These are phyloP conservation scores for Heterodera carotae DNA, from an alignment of 1,140 invertebrate species.

Conservation along the genomic window DNA sequence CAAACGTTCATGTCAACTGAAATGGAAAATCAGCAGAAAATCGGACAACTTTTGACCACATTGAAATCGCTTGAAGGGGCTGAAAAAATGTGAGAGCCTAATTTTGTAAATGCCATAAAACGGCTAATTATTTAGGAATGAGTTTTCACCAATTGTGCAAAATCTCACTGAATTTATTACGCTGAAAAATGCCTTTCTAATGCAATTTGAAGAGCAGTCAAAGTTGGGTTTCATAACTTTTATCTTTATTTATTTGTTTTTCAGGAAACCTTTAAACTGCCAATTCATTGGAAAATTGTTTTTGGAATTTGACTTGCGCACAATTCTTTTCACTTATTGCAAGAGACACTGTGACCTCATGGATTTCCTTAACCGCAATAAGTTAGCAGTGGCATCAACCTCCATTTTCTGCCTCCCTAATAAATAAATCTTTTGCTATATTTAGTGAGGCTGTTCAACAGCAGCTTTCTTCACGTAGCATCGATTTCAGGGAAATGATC, in stretches of 20 bases:
- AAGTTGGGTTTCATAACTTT: not conserved
- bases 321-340: slow-evolving; percentile 84
- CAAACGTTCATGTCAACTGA: slow-evolving; percentile 40
- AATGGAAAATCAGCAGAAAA: slow-evolving; percentile 74
- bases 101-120: not conserved
- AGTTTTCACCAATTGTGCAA: not conserved
- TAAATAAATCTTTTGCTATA: not conserved
- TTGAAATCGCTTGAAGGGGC: not conserved
- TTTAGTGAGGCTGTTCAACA: slow-evolving; percentile 44
- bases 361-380: slow-evolving; percentile 83
- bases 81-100: not conserved
- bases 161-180: slow-evolving; percentile 24
- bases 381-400: slow-evolving; percentile 71
- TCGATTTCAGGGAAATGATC: slow-evolving; percentile 80
- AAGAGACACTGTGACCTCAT: slow-evolving; percentile 87
- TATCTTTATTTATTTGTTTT: slow-evolving; percentile 24
- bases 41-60: not conserved
- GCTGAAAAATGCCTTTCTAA: slow-evolving; percentile 30
- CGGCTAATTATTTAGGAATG: not conserved
- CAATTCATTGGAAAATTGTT: slow-evolving; percentile 88
- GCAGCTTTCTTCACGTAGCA: slow-evolving; percentile 80
- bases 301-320: slow-evolving; percentile 80
- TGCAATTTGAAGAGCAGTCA: slow-evolving; percentile 31
- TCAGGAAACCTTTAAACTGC: slow-evolving; percentile 35
- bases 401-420: too few relatives aligned